Base-by-base conservation (phyloP, 2,888 invertebrate genomes). In the Teleogryllus oceanicus region DNA sequence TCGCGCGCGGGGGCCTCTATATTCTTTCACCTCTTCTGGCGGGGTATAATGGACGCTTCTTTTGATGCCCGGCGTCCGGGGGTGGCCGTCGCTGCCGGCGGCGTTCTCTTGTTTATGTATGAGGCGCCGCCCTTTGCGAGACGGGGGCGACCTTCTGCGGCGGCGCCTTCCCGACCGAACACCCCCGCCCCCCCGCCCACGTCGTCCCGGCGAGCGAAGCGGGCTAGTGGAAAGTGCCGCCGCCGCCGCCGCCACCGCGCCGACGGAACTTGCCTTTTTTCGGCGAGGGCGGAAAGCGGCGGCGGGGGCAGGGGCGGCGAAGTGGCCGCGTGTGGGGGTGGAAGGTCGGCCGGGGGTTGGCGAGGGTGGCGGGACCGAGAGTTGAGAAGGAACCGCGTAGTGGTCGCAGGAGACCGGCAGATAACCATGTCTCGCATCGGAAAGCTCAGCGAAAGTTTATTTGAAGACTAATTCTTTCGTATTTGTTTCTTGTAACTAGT, bases 41-140 rank as follows among this genome's bases (percentile, higher is more conserved):
- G n/a, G n/a, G 62, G 62, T 62, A 62, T 62, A 62, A 62, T 62
- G 62, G 62, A 62, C 62, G 16, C 16, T 62, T 62, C 62, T 62
- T 62, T 62, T 62, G 62, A 62, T 12, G 62, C 62, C 62, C 13
- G 62, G n/a, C 62, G 62, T 16, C 13, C 16, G 62, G 37, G 37
- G 37, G 37, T 37, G 5, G n/a, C 62, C 62, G 3, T n/a, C 62
- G n/a, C 4, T 1, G 62, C 62, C 62, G 62, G 62, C n/a, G 62
- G 62, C 62, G 62, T 62, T 62, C 62, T 62, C 62, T 62, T 62
- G 62, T 62, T 62, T 62, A 62, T 62, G 62, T 62, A 62, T 62
- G 62, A 62, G 62, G 16, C 62, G 62, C 62, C 16, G n/a, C n/a
- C 62, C 62, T 62, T 62, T 62, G 62, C 62, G 62, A n/a, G 62